Base-by-base conservation (phyloP, 2,113 vertebrate species). In the Spea multiplicata region DNA sequence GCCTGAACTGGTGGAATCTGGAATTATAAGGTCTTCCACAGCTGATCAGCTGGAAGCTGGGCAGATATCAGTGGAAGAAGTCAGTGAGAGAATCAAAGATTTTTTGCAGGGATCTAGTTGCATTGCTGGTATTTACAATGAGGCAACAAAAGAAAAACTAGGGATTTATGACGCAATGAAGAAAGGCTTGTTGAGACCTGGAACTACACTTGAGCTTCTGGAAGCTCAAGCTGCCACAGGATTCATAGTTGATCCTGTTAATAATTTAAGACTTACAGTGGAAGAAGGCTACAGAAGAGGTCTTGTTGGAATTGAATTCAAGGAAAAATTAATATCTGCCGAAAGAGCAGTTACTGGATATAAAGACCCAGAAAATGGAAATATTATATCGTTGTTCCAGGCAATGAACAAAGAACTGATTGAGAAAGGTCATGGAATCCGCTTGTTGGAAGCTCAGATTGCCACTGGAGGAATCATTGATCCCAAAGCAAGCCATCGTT, bases 191-290 rank as follows among this genome's bases (percentile, higher is more conserved):
- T 89, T 99, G 76, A 88, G 88, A 73, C 93, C 90, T 0, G 96
- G 94, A 2, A 97, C 94, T 3, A 92, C 95, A 69, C 86, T 98
- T 76, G 94, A 98, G 78, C 91, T 99, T 82, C 89, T 99, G 8
- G 97, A 99, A 88, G 97, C 97, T 52, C 97, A 99, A 84, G 96
- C 96, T 75, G 97, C 97, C 12, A 96, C 97, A 8, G 97, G 97
- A 0, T 98, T 97, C 83, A 91, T 99, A 16, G 92, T 99, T 74
- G 97, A 99, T 86, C 97, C 97, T 6, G 90, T 98, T 61, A 93
- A 93, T 84, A 97, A 96, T 0, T 82, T 90, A 45, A 93, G 93
- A 81, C 87, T 97, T 69, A 93, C 93, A 0, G 97, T 98, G 59
- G 91, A 91, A 75, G 96, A 98, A 77, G 96, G 95, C 83, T 94